Evolutionary conservation across 2,113 vertebrate species (phyloP).

Genomic region (Sterna hirundo): DNA sequence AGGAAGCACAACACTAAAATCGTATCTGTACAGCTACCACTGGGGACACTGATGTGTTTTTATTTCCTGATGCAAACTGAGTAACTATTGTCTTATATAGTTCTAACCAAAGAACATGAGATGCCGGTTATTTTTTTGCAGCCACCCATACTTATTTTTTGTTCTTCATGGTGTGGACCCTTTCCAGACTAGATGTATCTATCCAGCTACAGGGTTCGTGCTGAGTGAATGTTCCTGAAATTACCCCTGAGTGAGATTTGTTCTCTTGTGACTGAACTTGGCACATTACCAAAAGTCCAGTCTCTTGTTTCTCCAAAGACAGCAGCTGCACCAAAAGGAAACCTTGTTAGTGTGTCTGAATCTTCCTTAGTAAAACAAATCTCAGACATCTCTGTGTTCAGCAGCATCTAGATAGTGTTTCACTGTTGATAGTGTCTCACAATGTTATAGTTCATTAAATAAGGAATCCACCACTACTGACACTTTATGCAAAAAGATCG

Average conservation of each 20-base stretch:
- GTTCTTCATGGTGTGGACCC: background rate
- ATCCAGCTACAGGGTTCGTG: background rate
- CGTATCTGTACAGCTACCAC: background rate
- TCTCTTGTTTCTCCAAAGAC: background rate
- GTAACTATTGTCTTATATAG: background rate
- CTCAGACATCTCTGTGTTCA: background rate
- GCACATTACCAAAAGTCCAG: background rate
- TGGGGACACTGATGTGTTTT: background rate
- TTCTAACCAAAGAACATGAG: background rate
- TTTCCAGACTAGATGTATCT: background rate
- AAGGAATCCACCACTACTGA: background rate
- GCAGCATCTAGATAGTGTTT: background rate
- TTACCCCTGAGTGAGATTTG: background rate
- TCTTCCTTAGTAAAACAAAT: background rate
- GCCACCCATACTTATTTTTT: background rate
- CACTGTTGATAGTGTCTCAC: background rate
- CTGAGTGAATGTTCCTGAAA: background rate
- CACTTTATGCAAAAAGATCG: background rate
- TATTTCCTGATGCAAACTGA: background rate
- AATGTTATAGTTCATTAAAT: background rate
- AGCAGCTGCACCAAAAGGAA: background rate
- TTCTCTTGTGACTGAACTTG: background rate
- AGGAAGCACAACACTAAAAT: background rate
- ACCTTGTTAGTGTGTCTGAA: background rate
- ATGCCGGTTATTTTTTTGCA: background rate